phyloP scores from a whole-genome alignment of 2,797 vertebrate genomes.

The Myotis planiceps region DNA sequence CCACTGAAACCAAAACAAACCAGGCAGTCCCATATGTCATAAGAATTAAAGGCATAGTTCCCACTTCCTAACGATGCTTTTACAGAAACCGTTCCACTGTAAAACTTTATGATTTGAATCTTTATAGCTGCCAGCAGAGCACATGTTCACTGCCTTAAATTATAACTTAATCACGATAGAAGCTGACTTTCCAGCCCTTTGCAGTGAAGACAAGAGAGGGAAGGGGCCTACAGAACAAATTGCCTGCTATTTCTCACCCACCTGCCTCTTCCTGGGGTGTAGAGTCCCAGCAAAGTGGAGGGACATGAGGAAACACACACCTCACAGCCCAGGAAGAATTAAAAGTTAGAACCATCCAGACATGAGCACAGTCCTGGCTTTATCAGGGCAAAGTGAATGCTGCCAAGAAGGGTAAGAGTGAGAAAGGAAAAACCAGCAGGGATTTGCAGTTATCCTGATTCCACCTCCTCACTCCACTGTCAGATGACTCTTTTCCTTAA shows the following conservation, averaged over 20 bases:
- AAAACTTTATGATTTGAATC: conserved; percentile 93
- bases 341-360: neutral
- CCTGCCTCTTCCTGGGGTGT: conserved; percentile 58
- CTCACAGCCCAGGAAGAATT: neutral
- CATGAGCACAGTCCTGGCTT: neutral
- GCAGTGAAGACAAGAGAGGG: conserved; percentile 71
- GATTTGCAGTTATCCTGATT: neutral
- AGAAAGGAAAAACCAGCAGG: neutral
- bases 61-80: conserved; percentile 89
- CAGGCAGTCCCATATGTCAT: conserved; percentile 87
- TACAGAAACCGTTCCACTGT: conserved; percentile 91
- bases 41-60: conserved; percentile 90
- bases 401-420: neutral
- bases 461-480: neutral
- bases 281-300: neutral
- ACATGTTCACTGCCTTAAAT: conserved; percentile 90
- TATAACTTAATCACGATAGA: conserved; percentile 89
- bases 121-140: conserved; percentile 90
- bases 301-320: neutral
- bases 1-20: conserved; percentile 85
- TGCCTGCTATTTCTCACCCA: conserved; percentile 50
- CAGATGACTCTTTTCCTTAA: neutral
- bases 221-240: conserved; percentile 37
- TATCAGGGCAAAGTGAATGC: neutral
- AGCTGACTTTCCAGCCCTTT: conserved; percentile 82